Percentiles rank a stretch among this genome's conserved stretches.
Conservation (phyloP, 2,797 vertebrate genomes). For the Pogoniulus pusillus region DNA sequence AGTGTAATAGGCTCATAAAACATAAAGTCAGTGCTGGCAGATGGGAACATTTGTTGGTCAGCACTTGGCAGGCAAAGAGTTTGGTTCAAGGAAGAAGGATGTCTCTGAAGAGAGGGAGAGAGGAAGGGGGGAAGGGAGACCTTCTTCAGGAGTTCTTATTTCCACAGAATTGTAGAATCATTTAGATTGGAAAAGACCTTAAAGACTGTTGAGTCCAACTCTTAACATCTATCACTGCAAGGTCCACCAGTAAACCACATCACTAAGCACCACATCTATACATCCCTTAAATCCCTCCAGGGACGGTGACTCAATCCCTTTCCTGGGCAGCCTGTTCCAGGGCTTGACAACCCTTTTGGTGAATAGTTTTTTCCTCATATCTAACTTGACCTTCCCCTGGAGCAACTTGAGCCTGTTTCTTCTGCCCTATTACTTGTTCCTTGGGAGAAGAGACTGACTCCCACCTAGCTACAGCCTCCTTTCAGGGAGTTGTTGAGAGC, state of each 20-base stretch:
- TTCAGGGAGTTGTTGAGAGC: too few species aligned
- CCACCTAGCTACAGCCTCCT: neutral
- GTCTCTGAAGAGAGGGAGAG: neutral
- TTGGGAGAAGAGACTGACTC: neutral
- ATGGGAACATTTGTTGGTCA: slow-evolving; percentile 68
- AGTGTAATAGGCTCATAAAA: neutral
- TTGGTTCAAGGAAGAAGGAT: slow-evolving; percentile 50
- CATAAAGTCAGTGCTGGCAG: slow-evolving; percentile 58
- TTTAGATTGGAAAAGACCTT: neutral
- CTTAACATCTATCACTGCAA: neutral
- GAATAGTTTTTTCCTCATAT: too few species aligned
- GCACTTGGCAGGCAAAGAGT: slow-evolving; percentile 62
- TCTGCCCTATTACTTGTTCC: neutral
- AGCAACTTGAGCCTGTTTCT: too few species aligned
- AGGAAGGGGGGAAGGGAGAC: neutral
- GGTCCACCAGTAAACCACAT: neutral
- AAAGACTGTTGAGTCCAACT: neutral
- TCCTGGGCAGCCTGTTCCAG: neutral
- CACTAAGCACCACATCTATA: neutral
- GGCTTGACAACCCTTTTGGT: neutral
- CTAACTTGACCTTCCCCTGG: too few species aligned
- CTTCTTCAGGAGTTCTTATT: neutral
- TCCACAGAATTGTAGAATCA: neutral
- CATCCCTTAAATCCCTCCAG: neutral
- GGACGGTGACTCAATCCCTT: neutral